Evolutionary conservation across 2,797 vertebrate genomes (phyloP).

Genomic region (Gadopsis marmoratus): DNA sequence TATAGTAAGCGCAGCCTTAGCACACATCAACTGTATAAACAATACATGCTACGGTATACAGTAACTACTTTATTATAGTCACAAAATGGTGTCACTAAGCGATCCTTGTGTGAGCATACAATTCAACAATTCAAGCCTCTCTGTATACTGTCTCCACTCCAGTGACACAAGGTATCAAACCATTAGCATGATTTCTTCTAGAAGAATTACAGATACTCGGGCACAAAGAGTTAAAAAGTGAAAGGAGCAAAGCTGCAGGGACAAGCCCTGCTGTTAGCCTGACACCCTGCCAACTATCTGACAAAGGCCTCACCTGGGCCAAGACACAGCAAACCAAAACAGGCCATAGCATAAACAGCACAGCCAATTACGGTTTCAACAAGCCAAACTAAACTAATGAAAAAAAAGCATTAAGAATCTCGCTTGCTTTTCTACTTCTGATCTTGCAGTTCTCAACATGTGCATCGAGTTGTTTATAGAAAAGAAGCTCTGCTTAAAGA

Average conservation of each 20-base stretch:
- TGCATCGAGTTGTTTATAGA: slow-evolving; percentile 17
- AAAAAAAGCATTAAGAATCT: slow-evolving; percentile 18
- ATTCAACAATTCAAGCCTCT: not conserved
- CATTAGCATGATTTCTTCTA: not conserved
- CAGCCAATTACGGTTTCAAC: slow-evolving; percentile 10
- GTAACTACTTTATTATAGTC: not conserved
- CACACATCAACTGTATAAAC: slow-evolving; percentile 50
- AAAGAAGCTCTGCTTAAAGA: slow-evolving; percentile 4
- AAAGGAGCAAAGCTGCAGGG: slow-evolving; percentile 65
- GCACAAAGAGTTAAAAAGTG: slow-evolving; percentile 55
- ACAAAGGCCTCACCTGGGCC: slow-evolving; percentile 78
- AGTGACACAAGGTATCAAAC: not conserved
- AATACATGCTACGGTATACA: slow-evolving; percentile 10
- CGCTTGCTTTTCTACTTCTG: slow-evolving; percentile 1
- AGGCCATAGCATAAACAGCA: slow-evolving; percentile 46
- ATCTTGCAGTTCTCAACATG: slow-evolving; percentile 1
- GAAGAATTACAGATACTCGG: slow-evolving; percentile 12
- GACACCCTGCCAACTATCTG: slow-evolving; percentile 70
- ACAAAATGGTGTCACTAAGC: not conserved
- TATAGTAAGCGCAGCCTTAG: slow-evolving; percentile 59
- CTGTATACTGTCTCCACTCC: not conserved
- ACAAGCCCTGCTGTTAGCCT: slow-evolving; percentile 63
- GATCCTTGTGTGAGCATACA: not conserved
- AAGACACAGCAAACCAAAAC: slow-evolving; percentile 47
- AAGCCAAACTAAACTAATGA: slow-evolving; percentile 30